These are phyloP conservation scores for Sinopyrophorus schimmeli DNA, from an alignment of 2,888 invertebrate genomes.

Conservation along the genomic window DNA sequence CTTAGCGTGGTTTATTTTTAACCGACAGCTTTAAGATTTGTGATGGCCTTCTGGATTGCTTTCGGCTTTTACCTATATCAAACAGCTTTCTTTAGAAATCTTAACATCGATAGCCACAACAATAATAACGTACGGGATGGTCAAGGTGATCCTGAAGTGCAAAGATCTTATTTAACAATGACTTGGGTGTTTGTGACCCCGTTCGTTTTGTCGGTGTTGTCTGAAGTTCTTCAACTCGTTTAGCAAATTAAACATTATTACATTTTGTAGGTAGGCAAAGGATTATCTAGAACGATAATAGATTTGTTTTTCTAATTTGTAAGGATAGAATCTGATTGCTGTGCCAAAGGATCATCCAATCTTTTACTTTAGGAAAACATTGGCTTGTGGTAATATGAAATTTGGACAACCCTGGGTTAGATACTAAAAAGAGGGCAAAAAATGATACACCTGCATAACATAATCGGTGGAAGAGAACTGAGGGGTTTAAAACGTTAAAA, in stretches of 20 bases:
- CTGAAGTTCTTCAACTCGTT: constrained; percentile 76
- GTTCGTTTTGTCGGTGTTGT: constrained; percentile 92
- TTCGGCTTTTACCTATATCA: constrained; percentile 84
- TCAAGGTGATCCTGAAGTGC: constrained; percentile 44
- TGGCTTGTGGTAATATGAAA: no score
- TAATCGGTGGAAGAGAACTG: no score
- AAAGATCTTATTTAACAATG: constrained; percentile 70
- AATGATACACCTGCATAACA: no score
- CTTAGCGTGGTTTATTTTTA: constrained; percentile 91
- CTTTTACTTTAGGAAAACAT: no score
- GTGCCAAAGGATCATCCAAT: no score
- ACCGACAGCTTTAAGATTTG: constrained; percentile 82
- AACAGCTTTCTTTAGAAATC: constrained; percentile 73
- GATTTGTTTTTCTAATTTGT: not conserved
- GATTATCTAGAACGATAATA: not conserved
- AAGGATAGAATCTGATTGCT: not conserved
- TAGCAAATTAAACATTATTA: constrained; percentile 42
- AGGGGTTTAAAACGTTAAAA: no score
- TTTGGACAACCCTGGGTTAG: no score
- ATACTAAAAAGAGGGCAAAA: no score
- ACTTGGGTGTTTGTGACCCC: constrained; percentile 90
- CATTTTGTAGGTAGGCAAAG: not conserved
- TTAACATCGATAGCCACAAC: constrained; percentile 55
- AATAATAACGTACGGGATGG: constrained; percentile 44
- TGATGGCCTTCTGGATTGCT: constrained; percentile 76